Percentiles rank a stretch among this genome's conserved stretches.
Evolutionary conservation across 2,888 invertebrate genomes (phyloP).

Genomic region (Apotomis capreana): DNA sequence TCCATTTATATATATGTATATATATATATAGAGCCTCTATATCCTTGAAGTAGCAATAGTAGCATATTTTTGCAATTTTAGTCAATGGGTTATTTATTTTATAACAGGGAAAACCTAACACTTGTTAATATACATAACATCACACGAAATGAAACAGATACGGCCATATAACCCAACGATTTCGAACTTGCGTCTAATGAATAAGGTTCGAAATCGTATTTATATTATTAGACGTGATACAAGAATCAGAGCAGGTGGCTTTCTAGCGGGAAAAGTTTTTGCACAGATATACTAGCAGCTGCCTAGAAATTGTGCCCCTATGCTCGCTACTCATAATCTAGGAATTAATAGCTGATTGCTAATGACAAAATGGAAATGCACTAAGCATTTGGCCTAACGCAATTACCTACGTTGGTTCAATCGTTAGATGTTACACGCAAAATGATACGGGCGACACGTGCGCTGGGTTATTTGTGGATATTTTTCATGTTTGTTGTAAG

Average conservation of each 20-base stretch:
- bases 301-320: constrained; percentile 81
- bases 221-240: constrained; percentile 19
- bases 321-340: constrained; percentile 75
- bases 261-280: constrained; percentile 77
- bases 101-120: constrained; percentile 22
- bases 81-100: constrained; percentile 11
- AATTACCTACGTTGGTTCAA: constrained; percentile 59
- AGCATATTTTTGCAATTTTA: no score
- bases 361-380: constrained; percentile 80
- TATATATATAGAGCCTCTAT: no score
- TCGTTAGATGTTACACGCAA: constrained; percentile 63
- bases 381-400: constrained; percentile 72
- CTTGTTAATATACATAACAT: constrained; percentile 36
- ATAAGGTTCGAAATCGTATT: constrained; percentile 9
- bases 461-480: constrained; percentile 37
- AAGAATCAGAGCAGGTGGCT: constrained; percentile 74
- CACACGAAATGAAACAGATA: constrained; percentile 41
- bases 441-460: constrained; percentile 78
- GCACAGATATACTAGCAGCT: constrained; percentile 75
- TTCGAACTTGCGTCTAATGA: background rate
- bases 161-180: background rate
- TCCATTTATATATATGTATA: no score
- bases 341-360: constrained; percentile 79
- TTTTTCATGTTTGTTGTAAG: constrained; percentile 25
- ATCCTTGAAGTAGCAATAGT: no score